Base-by-base conservation (phyloP, 2,113 vertebrate genomes). In the Lepus timidus region DNA sequence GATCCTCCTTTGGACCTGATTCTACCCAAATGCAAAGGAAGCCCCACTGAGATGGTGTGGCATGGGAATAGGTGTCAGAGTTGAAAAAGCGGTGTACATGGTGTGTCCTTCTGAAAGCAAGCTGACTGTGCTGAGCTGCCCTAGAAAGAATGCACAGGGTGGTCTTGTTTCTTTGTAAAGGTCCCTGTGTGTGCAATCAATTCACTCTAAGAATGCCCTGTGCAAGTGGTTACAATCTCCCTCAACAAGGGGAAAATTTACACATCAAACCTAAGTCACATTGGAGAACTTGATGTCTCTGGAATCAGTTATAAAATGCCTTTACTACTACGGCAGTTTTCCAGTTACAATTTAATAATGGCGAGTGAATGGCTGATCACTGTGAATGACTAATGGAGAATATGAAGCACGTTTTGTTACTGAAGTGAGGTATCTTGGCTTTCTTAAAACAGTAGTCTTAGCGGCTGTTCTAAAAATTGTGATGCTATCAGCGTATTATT, bases 361-460 rank as follows among this genome's bases (percentile, higher is more conserved):
- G 17, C 36, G 81, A 83, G 87, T 90, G 90, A 95, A 96, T 85
- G 85, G 82, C 81, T 78, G 95, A 94, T 80, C 39, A 75, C 14
- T 49, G 52, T 93, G 94, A 83, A 83, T 74, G 64, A 92, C 65
- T 55, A 90, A 88, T 68, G 81, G 58, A 94, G 74, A 75, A 51
- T 85, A 81, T 79, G 65, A 82, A 78, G n/a, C 62, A 31, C 29
- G 44, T 82, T 88, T 61, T 44, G 27, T 67, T 78, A 70, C 25
- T 62, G 86, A n/a, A 68, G n/a, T 29, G 20, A 80, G 7, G 52
- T 79, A 79, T 80, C 20, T 68, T 23, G 36, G 31, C 31, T 74
- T 22, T 67, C 61, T 92, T 71, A 78, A 92, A 94, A 76, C 20
- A 67, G 4, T 27, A 33, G 6, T 71, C 64, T 85, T 19, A 68